Percentiles rank a stretch among this genome's conserved stretches.
Evolutionary conservation across 2,113 vertebrate genomes (phyloP).

Genomic region (Podarcis muralis): DNA sequence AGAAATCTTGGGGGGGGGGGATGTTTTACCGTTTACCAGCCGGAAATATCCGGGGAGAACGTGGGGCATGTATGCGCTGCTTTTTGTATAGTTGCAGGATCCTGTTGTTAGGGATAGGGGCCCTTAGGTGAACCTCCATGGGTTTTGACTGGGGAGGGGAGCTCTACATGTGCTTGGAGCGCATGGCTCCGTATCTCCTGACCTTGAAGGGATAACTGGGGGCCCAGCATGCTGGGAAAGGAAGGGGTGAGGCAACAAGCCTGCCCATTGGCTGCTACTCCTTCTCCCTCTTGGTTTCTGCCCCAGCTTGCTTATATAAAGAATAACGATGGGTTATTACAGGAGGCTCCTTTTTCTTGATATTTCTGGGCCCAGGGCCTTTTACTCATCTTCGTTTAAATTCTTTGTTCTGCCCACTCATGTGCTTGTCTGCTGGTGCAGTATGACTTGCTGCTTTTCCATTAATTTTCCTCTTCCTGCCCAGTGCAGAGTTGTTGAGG

Average conservation of each 20-base stretch:
- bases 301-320: background rate
- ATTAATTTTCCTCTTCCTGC: background rate
- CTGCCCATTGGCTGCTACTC: background rate
- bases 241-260: background rate
- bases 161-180: background rate
- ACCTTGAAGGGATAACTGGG: background rate
- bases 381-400: background rate
- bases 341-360: no score
- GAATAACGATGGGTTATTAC: background rate
- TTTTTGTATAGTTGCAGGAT: background rate
- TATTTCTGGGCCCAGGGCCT: no score
- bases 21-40: no score
- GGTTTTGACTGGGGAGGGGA: no score
- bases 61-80: no score
- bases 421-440: background rate
- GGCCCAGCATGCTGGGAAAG: background rate
- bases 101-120: background rate
- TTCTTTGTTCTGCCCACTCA: background rate
- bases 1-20: no score
- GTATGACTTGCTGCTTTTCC: background rate
- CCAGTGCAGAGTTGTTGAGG: background rate
- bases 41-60: no score
- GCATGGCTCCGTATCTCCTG: background rate
- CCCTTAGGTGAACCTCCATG: no score
- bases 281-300: background rate